These are phyloP conservation scores for Ciona savignyi DNA, from an alignment of 23 tunicate species.

Conservation along the genomic window DNA sequence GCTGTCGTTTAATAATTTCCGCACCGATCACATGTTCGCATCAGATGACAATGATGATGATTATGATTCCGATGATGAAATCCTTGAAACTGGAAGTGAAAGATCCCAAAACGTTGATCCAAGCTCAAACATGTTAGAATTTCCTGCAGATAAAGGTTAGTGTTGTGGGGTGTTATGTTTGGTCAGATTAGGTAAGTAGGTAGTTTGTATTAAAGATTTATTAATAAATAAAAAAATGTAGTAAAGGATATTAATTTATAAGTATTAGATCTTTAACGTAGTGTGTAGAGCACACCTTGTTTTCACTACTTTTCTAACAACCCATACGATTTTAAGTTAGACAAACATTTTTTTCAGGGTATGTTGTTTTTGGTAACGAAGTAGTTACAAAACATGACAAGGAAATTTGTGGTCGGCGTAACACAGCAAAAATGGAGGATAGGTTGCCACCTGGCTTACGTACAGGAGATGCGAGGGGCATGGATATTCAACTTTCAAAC, in stretches of 20 bases:
- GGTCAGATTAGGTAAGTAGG: too few relatives aligned
- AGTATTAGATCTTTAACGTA: too few relatives aligned
- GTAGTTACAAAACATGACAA: slow-evolving; percentile 77
- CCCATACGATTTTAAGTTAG: too few relatives aligned
- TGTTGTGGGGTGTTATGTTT: too few relatives aligned
- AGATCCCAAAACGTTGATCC: slow-evolving; percentile 13
- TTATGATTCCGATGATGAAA: slow-evolving; percentile 28
- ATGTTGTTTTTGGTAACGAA: slow-evolving; percentile 68
- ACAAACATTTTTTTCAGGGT: slow-evolving; percentile 22
- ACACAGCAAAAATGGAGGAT: slow-evolving; percentile 66
- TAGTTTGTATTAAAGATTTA: too few relatives aligned
- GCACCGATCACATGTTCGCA: slow-evolving; percentile 42
- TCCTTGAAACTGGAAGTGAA: not conserved
- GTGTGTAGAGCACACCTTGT: too few relatives aligned
- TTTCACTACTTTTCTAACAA: too few relatives aligned
- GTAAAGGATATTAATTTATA: too few relatives aligned
- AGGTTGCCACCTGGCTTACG: slow-evolving; percentile 58
- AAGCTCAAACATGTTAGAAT: slow-evolving; percentile 29
- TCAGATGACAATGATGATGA: slow-evolving; percentile 41
- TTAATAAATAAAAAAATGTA: too few relatives aligned
- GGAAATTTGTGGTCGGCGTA: slow-evolving; percentile 78
- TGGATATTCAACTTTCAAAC: slow-evolving; percentile 64
- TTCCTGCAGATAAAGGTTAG: slow-evolving; percentile 41
- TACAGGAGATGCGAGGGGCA: slow-evolving; percentile 84
- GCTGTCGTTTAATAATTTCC: slow-evolving; percentile 40